A percentile compares a stretch with the other conserved stretches of the same genome.
Conservation (phyloP, 2,113 vertebrate species). For the Gavia stellata region DNA sequence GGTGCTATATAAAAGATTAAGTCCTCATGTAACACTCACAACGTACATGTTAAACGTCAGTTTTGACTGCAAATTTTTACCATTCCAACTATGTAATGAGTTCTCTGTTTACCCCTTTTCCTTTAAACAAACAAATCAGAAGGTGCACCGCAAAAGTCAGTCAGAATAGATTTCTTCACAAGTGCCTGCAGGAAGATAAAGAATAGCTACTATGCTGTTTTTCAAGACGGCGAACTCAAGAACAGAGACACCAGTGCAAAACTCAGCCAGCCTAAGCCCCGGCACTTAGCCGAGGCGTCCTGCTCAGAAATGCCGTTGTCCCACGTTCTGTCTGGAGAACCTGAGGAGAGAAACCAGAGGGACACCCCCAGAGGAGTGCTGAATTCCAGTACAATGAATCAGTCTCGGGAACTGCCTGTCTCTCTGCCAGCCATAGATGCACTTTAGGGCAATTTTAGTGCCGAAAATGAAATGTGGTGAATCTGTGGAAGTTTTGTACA, state of each 20-base stretch:
- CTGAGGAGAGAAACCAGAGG: neutral
- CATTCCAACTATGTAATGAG: neutral
- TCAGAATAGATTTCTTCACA: neutral
- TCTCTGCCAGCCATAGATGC: neutral
- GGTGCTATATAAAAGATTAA: neutral
- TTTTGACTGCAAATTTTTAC: neutral
- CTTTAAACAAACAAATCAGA: neutral
- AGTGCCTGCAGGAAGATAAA: neutral
- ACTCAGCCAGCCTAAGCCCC: neutral
- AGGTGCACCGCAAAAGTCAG: neutral
- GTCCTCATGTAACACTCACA: neutral
- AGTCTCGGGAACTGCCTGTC: neutral
- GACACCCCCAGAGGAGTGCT: neutral
- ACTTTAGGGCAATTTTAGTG: neutral
- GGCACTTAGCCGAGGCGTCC: neutral
- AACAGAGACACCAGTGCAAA: neutral
- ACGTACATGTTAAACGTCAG: neutral
- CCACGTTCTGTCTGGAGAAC: neutral
- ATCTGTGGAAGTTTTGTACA: neutral
- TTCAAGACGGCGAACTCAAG: neutral
- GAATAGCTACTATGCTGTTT: rapidly evolving
- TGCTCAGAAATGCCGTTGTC: neutral
- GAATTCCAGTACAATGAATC: rapidly evolving
- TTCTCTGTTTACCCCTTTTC: neutral
- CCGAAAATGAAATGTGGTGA: neutral